Evolutionary conservation across 2,113 vertebrate species (phyloP).

Genomic region (Anolis sagrei): DNA sequence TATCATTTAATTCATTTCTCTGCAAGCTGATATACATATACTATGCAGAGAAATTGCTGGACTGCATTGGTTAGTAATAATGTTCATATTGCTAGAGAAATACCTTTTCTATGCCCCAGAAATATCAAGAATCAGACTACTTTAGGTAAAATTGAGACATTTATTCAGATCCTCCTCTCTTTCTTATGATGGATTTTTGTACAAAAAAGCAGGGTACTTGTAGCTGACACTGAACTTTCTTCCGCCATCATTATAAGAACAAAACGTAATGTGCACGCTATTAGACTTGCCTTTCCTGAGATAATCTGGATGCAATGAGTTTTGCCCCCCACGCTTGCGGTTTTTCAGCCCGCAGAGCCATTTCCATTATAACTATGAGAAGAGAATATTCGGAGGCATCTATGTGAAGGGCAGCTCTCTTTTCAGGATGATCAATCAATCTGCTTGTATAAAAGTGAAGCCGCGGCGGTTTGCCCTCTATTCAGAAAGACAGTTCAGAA

Average conservation of each 20-base stretch:
- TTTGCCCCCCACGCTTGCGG: not conserved
- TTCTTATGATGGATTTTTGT: not conserved
- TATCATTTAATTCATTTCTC: too few species aligned
- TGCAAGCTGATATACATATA: too few species aligned
- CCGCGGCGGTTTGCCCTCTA: not conserved
- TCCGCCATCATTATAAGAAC: not conserved
- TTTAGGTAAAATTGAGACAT: not conserved
- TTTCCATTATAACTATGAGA: not conserved
- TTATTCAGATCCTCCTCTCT: not conserved
- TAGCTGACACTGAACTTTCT: not conserved
- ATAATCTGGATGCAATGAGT: not conserved
- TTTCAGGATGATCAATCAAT: constrained; percentile 11
- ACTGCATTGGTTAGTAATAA: too few species aligned
- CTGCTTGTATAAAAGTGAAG: not conserved
- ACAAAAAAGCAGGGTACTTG: not conserved
- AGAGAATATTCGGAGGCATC: not conserved
- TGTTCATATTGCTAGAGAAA: not conserved
- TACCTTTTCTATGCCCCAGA: not conserved
- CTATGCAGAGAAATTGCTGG: too few species aligned
- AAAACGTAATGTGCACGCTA: not conserved
- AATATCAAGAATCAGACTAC: not conserved
- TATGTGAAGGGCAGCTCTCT: not conserved
- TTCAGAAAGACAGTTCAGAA: constrained; percentile 13
- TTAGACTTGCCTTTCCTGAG: too few species aligned
- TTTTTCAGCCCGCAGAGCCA: not conserved